Base-by-base conservation (phyloP, 2,113 vertebrate genomes). In the Morone chrysops region DNA sequence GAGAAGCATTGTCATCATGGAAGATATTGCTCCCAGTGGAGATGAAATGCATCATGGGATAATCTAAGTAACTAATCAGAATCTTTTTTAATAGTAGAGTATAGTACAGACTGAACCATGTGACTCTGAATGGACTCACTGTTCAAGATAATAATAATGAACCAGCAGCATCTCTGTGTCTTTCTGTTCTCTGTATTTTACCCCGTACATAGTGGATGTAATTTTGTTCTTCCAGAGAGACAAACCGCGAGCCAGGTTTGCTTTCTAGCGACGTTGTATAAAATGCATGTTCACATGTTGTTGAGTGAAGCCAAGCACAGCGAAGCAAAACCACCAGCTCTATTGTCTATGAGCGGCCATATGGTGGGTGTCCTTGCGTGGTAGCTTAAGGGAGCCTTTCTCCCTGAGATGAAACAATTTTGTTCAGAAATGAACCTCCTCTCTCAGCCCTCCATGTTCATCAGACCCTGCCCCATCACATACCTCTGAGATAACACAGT, bases 301-400 rank as follows among this genome's bases (percentile, higher is more conserved):
- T 88, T 36, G 48, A 85, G 87, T 65, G 73, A 88, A 91, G 84
- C 87, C 78, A 61, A 90, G 91, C 90, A 93, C 86, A 78, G 78
- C 70, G 69, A 87, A 86, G 88, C 89, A 89, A 88, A 93, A 93
- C 94, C 78, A 68, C 81, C 43, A 87, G 90, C 88, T 31, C 87
- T 86, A 77, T 89, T 91, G 86, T 93, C 83, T 90, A 63, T 51
- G 75, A 87, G 75, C 72, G 70, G 90, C 94, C 95, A 94, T 95
- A 95, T 95, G 94, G 92, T 90, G 91, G 85, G 70, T 90, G 92
- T 94, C 93, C 93, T 95, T 90, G 90, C 85, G 20, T 85, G 82
- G 87, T 89, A 92, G 90, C 93, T 94, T 93, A 87, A 92, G 91
- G 92, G 92, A 93, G 81, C 89, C 88, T 88, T 84, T 88, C 90